Percentiles rank a stretch among this genome's conserved stretches.
Conservation (phyloP, 92 coral and sea anemone species). For the Bergia sp. region DNA sequence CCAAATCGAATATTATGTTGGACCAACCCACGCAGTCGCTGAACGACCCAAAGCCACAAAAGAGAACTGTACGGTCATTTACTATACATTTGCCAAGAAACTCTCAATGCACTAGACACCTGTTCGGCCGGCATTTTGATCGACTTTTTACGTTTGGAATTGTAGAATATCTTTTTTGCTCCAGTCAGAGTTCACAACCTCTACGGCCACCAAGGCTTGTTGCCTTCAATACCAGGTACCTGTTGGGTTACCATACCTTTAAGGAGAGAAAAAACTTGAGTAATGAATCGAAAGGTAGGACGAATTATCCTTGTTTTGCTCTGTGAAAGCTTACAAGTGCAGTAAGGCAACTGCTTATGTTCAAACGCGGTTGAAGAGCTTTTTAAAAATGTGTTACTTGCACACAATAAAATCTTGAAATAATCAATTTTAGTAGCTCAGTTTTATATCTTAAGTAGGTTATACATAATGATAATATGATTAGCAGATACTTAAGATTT, state of each 20-base stretch:
- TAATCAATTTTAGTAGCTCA: neutral
- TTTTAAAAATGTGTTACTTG: neutral
- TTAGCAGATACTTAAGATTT: neutral
- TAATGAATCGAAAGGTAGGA: neutral
- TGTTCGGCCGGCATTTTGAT: neutral
- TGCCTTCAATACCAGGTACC: neutral
- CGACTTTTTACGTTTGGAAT: neutral
- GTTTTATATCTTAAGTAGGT: neutral
- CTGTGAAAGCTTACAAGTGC: neutral
- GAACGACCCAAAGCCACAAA: neutral
- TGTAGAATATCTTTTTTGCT: neutral
- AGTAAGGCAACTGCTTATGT: neutral
- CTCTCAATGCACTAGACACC: neutral
- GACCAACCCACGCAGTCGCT: neutral
- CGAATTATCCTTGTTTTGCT: neutral
- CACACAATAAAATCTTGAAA: neutral
- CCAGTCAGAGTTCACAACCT: neutral
- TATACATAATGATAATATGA: neutral
- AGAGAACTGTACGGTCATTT: neutral
- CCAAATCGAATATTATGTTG: neutral
- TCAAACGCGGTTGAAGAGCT: neutral
- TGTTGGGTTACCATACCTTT: neutral
- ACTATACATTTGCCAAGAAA: neutral
- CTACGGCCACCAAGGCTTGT: neutral
- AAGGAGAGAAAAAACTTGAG: neutral